Conservation (phyloP, 92 coral and sea anemone species). For the Zoanthus sociatus region DNA sequence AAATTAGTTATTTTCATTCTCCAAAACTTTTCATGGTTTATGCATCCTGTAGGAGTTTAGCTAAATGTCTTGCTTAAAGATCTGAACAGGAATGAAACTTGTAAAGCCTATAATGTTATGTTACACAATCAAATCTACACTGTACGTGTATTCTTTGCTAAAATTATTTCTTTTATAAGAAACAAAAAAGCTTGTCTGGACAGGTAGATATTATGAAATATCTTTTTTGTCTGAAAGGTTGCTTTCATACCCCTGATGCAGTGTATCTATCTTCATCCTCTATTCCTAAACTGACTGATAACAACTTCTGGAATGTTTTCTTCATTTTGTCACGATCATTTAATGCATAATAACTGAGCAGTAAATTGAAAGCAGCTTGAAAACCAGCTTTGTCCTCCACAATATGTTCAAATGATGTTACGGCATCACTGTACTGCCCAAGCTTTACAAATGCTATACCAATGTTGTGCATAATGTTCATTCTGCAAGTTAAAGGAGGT, state of each 20-base stretch:
- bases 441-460: slow-evolving; percentile 96
- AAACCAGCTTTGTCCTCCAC: slow-evolving; percentile 94
- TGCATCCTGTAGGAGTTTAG: too few relatives aligned
- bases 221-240: neutral
- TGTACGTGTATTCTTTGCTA: too few relatives aligned
- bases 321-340: slow-evolving; percentile 98
- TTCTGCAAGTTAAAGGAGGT: slow-evolving; percentile 56
- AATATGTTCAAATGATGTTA: slow-evolving; percentile 98
- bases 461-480: slow-evolving; percentile 97
- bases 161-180: too few relatives aligned
- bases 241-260: slow-evolving; percentile 76
- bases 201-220: neutral
- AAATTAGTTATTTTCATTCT: too few relatives aligned
- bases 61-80: too few relatives aligned
- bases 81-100: too few relatives aligned
- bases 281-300: slow-evolving; percentile 83
- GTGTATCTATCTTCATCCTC: slow-evolving; percentile 98
- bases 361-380: slow-evolving; percentile 91
- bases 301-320: slow-evolving; percentile 95
- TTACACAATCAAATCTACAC: too few relatives aligned
- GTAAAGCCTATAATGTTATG: too few relatives aligned
- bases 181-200: too few relatives aligned
- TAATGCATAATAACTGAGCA: slow-evolving; percentile 96
- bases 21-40: too few relatives aligned
- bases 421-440: slow-evolving; percentile 96